Percentiles rank a stretch among this genome's conserved stretches.
Evolutionary conservation across 2,113 vertebrate species (phyloP).

Genomic region (Tylochromis polylepis): DNA sequence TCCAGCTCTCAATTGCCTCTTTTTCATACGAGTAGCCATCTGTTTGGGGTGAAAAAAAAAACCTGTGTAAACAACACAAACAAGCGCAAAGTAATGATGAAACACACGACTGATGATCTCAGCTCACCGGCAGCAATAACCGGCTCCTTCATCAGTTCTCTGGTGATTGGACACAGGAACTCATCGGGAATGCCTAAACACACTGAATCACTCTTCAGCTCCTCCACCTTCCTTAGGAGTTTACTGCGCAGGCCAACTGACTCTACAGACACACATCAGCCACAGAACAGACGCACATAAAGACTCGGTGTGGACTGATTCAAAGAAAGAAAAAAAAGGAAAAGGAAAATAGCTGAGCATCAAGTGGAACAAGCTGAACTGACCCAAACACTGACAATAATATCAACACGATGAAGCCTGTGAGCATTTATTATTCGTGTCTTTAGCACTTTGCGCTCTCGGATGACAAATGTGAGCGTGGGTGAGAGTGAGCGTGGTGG

Average conservation of each 20-base stretch:
- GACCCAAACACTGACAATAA: not conserved
- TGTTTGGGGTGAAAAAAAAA: slow-evolving; percentile 47
- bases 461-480: slow-evolving; percentile 37
- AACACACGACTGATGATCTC: not conserved
- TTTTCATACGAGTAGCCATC: slow-evolving; percentile 96
- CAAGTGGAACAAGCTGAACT: not conserved
- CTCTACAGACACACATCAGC: slow-evolving; percentile 62
- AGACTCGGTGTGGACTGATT: not conserved
- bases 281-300: not conserved
- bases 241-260: slow-evolving; percentile 87
- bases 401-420: not conserved
- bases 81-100: not conserved
- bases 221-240: slow-evolving; percentile 83
- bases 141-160: slow-evolving; percentile 91
- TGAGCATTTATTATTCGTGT: slow-evolving; percentile 5
- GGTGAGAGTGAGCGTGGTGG: slow-evolving; percentile 22
- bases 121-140: slow-evolving; percentile 89
- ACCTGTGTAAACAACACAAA: not conserved
- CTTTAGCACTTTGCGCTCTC: slow-evolving; percentile 20
- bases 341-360: not conserved
- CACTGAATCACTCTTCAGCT: slow-evolving; percentile 71
- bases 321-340: not conserved
- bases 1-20: slow-evolving; percentile 89
- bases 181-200: slow-evolving; percentile 83
- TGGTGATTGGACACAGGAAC: slow-evolving; percentile 93